A percentile compares a stretch with the other conserved stretches of the same genome.
These are phyloP conservation scores for Stercorarius parasiticus DNA, from an alignment of 2,113 vertebrate species.

Conservation along the genomic window DNA sequence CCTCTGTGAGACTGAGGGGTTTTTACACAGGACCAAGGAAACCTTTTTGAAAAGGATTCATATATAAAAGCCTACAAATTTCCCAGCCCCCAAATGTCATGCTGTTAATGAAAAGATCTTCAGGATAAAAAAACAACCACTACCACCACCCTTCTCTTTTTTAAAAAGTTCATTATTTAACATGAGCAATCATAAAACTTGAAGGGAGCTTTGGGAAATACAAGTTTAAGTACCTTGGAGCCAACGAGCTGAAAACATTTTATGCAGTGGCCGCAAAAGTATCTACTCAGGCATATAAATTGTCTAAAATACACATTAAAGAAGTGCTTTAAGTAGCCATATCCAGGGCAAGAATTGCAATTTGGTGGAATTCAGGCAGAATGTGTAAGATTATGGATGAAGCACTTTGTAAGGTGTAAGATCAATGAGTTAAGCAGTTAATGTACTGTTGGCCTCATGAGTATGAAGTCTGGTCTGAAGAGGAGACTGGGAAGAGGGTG, in stretches of 20 bases:
- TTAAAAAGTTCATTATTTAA: background rate
- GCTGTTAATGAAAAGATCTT: background rate
- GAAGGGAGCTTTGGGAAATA: background rate
- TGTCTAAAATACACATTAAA: conserved; percentile 45
- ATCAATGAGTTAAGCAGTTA: conserved; percentile 50
- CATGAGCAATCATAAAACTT: background rate
- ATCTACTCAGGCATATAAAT: conserved; percentile 32
- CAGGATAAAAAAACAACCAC: background rate
- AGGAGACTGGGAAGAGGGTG: background rate
- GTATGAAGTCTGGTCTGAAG: conserved; percentile 3
- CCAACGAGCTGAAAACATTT: conserved; percentile 33
- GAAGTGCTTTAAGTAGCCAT: conserved; percentile 19
- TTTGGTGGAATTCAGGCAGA: conserved; percentile 25
- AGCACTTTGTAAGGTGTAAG: conserved; percentile 8
- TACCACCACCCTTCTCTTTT: rapidly evolving
- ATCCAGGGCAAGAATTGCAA: conserved; percentile 5
- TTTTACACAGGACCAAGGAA: background rate
- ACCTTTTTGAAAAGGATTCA: background rate
- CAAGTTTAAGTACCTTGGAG: background rate
- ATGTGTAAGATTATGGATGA: conserved; percentile 34
- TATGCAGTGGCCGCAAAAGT: background rate
- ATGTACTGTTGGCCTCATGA: conserved; percentile 19
- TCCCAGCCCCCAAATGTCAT: background rate
- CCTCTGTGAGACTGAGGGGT: rapidly evolving
- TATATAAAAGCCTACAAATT: background rate